Base-by-base conservation (phyloP, 2,113 vertebrate genomes). In the Callipepla squamata region DNA sequence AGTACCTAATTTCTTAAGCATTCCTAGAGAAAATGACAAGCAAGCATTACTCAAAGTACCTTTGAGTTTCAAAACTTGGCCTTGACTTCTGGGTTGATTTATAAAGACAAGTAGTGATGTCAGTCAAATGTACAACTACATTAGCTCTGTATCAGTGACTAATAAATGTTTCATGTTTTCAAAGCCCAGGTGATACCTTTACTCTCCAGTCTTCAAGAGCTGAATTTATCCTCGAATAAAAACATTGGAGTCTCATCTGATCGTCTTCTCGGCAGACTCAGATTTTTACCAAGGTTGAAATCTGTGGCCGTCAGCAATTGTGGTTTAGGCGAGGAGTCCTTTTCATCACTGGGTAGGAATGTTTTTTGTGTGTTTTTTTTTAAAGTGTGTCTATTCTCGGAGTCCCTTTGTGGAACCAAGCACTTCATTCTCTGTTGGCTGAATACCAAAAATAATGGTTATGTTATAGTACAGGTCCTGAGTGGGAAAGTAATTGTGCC, bases 211-310 rank as follows among this genome's bases (percentile, higher is more conserved):
- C 98, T 99, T 93, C 96, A 96, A 22, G 97, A 98, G 48, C 88
- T 99, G 91, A 97, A 99, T 94, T 94, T 99, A 87, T 99, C 98
- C 20, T 98, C 97, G 1, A 99, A 99, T 97, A 98, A 97, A 98
- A 97, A 96, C 22, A 81, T 96, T 25, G 99, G 98, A 45, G 40
- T 89, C 25, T 92, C 96, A 72, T 96, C 97, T 44, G 94, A 95
- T 61, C 68, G 85, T 44, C 97, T 99, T 50, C 97, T 99, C 77
- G 94, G 98, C 75, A 95, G 97, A 83, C 98, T 99, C 76, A 97
- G 98, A 15, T 98, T 98, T 77, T 96, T 98, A 91, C 97, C 97
- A 0, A 98, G 97, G 72, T 77, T 99, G 96, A 98, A 94, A 91
- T 97, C 70, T 17, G 77, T 99, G 75, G 86, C 97, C 21, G 90